Evolutionary conservation across 2,113 vertebrate species (phyloP).

Genomic region (Antigone vipio): DNA sequence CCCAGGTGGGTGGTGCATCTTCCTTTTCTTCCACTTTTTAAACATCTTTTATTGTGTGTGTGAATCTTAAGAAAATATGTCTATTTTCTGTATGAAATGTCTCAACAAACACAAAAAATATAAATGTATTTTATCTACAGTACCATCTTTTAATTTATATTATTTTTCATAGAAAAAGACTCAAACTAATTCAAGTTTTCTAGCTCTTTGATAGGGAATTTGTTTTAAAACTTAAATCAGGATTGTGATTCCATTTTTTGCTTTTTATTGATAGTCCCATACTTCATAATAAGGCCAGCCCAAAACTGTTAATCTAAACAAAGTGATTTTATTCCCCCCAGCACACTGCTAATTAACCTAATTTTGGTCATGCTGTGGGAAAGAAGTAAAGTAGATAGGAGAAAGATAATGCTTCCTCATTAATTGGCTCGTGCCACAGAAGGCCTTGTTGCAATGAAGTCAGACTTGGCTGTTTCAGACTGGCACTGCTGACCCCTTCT

Average conservation of each 20-base stretch:
- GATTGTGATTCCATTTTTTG: neutral
- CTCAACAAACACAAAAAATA: neutral
- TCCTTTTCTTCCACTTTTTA: neutral
- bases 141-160: neutral
- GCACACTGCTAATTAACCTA: conserved; percentile 57
- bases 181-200: neutral
- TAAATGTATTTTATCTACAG: neutral
- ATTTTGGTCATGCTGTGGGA: conserved; percentile 12
- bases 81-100: neutral
- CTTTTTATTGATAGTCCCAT: neutral
- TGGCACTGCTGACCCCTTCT: neutral
- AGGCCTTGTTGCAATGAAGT: neutral
- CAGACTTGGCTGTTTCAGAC: neutral
- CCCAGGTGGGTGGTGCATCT: neutral
- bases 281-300: conserved; percentile 19
- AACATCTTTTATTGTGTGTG: neutral
- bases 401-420: neutral
- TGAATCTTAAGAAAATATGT: neutral
- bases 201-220: neutral
- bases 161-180: neutral
- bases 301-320: conserved; percentile 31
- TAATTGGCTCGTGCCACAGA: conserved; percentile 21
- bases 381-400: conserved; percentile 17
- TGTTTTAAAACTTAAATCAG: neutral
- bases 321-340: conserved; percentile 37